These are phyloP conservation scores for Corythaeola cristata DNA, from an alignment of 2,113 vertebrate genomes.

Conservation along the genomic window DNA sequence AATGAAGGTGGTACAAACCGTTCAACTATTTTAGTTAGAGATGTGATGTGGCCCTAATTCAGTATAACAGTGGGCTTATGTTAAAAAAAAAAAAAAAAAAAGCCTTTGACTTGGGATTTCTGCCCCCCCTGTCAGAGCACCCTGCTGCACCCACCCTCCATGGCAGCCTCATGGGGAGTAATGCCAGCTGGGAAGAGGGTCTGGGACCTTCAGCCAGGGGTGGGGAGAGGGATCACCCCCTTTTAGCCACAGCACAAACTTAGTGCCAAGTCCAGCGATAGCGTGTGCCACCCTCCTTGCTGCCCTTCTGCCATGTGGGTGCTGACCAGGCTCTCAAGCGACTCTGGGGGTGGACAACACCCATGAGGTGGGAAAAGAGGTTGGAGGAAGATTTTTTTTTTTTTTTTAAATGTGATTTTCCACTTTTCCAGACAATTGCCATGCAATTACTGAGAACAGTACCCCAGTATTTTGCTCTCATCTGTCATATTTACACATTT, in stretches of 20 bases:
- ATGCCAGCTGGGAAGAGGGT: not conserved
- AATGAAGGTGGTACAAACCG: not conserved
- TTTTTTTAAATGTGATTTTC: not conserved
- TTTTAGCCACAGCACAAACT: not conserved
- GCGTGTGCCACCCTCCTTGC: accelerated
- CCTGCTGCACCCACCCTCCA: not conserved
- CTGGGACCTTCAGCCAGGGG: accelerated
- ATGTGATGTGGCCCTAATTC: not conserved
- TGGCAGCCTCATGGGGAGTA: not conserved
- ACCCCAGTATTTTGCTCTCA: not conserved
- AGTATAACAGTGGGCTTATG: not conserved
- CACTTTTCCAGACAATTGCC: not conserved
- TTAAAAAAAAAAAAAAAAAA: not conserved
- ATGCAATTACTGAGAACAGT: not conserved
- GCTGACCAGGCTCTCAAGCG: accelerated
- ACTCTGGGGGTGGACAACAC: too few relatives aligned
- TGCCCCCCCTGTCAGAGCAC: not conserved
- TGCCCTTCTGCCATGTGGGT: not conserved
- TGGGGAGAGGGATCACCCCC: not conserved
- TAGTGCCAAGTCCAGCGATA: not conserved
- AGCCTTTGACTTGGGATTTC: not conserved
- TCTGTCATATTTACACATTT: not conserved
- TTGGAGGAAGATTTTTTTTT: not conserved
- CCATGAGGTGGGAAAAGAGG: accelerated
- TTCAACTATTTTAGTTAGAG: not conserved